phyloP scores from a whole-genome alignment of 2,797 vertebrate genomes.

The Anabacerthia variegaticeps region DNA sequence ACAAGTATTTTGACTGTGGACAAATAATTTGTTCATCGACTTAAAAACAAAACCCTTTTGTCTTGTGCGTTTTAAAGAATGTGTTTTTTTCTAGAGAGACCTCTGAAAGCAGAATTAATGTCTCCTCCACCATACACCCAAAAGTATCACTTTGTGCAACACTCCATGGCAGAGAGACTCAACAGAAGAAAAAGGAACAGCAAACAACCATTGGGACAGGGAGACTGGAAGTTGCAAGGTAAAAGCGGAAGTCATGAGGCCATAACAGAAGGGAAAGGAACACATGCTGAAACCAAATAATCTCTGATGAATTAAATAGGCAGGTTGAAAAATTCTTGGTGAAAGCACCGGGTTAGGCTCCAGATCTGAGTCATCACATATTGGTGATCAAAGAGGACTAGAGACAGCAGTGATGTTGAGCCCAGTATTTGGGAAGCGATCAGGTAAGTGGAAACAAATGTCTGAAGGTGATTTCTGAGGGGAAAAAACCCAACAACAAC shows the following conservation, averaged over 20 bases:
- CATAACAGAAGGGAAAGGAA: neutral
- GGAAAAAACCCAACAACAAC: too few species aligned
- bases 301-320: neutral
- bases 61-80: neutral
- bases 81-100: neutral
- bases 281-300: neutral
- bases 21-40: neutral
- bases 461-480: neutral
- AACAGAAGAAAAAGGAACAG: neutral
- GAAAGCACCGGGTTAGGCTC: neutral
- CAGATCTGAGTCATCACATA: neutral
- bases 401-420: neutral
- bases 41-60: neutral
- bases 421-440: neutral
- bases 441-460: neutral
- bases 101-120: neutral
- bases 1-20: neutral
- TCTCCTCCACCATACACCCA: neutral
- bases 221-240: neutral
- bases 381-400: neutral
- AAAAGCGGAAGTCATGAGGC: neutral
- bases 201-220: neutral
- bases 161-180: neutral
- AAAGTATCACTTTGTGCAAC: neutral
- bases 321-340: neutral